Conservation (phyloP, 2,797 vertebrate species). For the Kryptolebias ocellatus region DNA sequence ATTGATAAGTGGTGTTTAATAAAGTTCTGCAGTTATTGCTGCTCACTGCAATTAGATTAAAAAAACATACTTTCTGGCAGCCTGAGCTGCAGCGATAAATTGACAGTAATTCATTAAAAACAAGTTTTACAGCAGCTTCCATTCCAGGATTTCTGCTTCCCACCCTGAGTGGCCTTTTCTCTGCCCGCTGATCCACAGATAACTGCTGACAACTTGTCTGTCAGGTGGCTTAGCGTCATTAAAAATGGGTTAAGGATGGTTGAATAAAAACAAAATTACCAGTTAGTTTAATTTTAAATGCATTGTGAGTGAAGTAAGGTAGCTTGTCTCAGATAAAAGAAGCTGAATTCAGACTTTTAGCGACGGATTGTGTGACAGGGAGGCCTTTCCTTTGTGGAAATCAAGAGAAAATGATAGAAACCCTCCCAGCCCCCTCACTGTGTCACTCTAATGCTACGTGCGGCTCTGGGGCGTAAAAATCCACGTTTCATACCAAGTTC, state of each 20-base stretch:
- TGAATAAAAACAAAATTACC: constrained; percentile 28
- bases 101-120: constrained; percentile 57
- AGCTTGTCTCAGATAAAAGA: background rate
- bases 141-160: constrained; percentile 6
- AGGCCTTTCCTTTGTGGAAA: background rate
- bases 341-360: background rate
- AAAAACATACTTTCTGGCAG: constrained; percentile 36
- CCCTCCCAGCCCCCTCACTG: background rate
- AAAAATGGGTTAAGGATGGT: constrained; percentile 9
- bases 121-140: constrained; percentile 24
- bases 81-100: constrained; percentile 37
- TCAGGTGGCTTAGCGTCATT: constrained; percentile 26
- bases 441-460: constrained; percentile 6
- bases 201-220: constrained; percentile 35
- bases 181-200: constrained; percentile 25
- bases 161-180: background rate
- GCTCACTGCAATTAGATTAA: constrained; percentile 39
- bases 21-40: constrained; percentile 48
- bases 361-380: background rate
- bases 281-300: constrained; percentile 7
- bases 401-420: constrained; percentile 12
- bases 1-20: constrained; percentile 59
- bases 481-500: constrained; percentile 23
- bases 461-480: constrained; percentile 2
- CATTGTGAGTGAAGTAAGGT: background rate